A percentile compares a stretch with the other conserved stretches of the same genome.
These are phyloP conservation scores for Lophochroa leadbeateri DNA, from an alignment of 2,113 vertebrate genomes.

Conservation along the genomic window DNA sequence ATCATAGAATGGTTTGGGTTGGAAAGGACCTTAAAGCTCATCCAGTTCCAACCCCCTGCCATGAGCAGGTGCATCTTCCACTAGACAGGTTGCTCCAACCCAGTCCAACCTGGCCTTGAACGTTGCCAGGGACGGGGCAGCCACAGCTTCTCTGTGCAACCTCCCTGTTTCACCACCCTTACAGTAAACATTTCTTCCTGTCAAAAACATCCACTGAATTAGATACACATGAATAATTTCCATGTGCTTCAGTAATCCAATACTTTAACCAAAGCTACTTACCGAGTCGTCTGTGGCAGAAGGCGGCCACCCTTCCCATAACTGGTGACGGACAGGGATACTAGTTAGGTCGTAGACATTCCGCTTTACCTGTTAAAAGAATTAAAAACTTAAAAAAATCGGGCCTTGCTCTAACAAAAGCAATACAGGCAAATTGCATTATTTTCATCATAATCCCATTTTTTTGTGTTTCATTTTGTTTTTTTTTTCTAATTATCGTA, in stretches of 20 bases:
- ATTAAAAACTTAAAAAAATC: background rate
- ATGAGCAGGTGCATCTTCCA: background rate
- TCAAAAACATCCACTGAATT: background rate
- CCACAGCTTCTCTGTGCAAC: background rate
- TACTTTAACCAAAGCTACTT: constrained; percentile 58
- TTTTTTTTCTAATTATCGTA: background rate
- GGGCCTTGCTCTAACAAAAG: background rate
- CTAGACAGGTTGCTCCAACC: background rate
- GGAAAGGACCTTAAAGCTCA: no score
- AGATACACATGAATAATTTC: background rate
- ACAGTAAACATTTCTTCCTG: background rate
- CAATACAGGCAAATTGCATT: background rate
- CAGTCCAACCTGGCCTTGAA: background rate
- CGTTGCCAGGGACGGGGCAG: background rate
- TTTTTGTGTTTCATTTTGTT: background rate
- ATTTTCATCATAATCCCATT: background rate
- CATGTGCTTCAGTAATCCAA: background rate
- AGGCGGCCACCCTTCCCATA: constrained; percentile 96
- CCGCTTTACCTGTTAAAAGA: constrained; percentile 87
- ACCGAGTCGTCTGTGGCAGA: constrained; percentile 92
- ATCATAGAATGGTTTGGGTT: no score
- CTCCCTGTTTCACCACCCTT: background rate
- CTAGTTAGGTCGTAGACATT: constrained; percentile 98
- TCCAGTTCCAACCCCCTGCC: no score
- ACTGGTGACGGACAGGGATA: constrained; percentile 95